Percentiles rank a stretch among this genome's conserved stretches.
Conservation (phyloP, 2,888 invertebrate genomes). For the Trichogramma evanescens region DNA sequence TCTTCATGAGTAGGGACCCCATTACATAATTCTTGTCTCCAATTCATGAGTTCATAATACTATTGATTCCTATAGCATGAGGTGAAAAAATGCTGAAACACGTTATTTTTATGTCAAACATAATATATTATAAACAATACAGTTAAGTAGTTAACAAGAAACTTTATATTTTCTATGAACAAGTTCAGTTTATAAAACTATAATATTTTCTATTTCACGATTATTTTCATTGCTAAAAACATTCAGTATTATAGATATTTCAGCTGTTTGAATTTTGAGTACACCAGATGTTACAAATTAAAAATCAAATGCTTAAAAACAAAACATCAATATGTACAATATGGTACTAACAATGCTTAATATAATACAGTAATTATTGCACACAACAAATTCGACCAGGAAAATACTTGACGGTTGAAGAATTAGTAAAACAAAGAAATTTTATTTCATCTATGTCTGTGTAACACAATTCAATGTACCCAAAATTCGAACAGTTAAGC, state of each 20-base stretch:
- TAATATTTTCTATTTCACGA: slow-evolving; percentile 11
- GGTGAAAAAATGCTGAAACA: slow-evolving; percentile 46
- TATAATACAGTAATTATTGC: slow-evolving; percentile 24
- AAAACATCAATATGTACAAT: not conserved
- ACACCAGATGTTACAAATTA: slow-evolving; percentile 7
- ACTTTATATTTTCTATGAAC: slow-evolving; percentile 14
- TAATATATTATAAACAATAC: slow-evolving; percentile 26
- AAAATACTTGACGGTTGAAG: slow-evolving; percentile 20
- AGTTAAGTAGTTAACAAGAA: slow-evolving; percentile 23
- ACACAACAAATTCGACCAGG: slow-evolving; percentile 27
- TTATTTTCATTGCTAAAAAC: slow-evolving; percentile 8
- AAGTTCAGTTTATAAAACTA: slow-evolving; percentile 7
- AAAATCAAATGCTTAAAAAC: not conserved
- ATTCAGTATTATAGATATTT: slow-evolving; percentile 16
- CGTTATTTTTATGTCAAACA: slow-evolving; percentile 29
- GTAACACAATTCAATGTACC: slow-evolving; percentile 35
- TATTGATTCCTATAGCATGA: slow-evolving; percentile 33
- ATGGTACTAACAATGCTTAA: not conserved
- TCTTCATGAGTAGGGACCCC: not conserved
- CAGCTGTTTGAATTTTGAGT: slow-evolving; percentile 22
- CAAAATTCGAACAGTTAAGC: slow-evolving; percentile 35
- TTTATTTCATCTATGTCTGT: slow-evolving; percentile 29
- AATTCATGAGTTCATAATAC: slow-evolving; percentile 31
- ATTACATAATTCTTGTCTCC: slow-evolving; percentile 37
- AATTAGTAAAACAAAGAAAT: slow-evolving; percentile 36